Evolutionary conservation across 2,113 vertebrate species (phyloP), one percentile per base, ranked within the genome.

Genomic region (Cariama cristata): DNA sequence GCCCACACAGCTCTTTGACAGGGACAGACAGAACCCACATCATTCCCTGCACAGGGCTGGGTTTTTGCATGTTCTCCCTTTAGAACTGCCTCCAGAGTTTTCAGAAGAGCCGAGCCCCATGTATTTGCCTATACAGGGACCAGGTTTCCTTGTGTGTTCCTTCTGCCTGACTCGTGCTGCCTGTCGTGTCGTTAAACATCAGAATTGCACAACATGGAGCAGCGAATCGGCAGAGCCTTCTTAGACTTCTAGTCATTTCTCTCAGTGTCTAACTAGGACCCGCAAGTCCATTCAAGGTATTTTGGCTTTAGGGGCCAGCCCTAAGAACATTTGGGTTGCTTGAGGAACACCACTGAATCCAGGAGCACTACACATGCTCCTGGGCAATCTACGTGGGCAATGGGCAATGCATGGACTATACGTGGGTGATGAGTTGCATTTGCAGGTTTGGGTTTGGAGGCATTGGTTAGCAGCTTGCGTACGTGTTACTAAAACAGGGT

Each of bases 1-100:
- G 67, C 93, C 94, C 87, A 97, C 94, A 90, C 87, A 91, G 87
- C 93, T 96, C 84, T 93, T 92, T 76, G 91, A 85, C 53, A 62
- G 81, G 88, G 94, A 96, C 94, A 94, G 87, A 94, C 53, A 8
- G 45, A 95, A 76, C 89, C 53, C 55, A 22, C 71, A 56, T 50
- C 2, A 0, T 89, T 95, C 77, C 71, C 26, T 53, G 53, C 74
- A 91, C 58, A 22, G 33, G 50, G 42, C 45, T 82, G 67, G 33
- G 47, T 69, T 90, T 94, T 68, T 15, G 24, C 62, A 26, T 84
- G 28, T 86, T 87, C 50, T 88, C 11, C 53, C 23, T 44, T 38
- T 59, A 42, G 27, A 93, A 50, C 6, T 59, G 62, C 18, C 60
- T 64, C 53, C 28, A 4, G 32, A 8, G 33, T 50, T 91, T 83